Evolutionary conservation across 2,888 invertebrate genomes (phyloP).

Genomic region (Synergus itoensis): DNA sequence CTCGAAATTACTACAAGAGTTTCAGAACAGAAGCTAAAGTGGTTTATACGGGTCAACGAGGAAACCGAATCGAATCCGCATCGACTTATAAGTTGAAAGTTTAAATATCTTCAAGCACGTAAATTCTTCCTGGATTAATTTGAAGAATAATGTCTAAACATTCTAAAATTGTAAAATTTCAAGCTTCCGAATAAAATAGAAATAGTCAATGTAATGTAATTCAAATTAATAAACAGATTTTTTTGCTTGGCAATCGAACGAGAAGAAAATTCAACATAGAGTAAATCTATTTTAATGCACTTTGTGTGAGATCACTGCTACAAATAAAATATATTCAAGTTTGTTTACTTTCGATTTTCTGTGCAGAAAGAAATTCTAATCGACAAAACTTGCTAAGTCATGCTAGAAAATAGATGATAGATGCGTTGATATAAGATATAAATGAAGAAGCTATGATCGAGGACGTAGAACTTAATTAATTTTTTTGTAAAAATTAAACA

Average conservation of each 20-base stretch:
- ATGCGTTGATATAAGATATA: neutral
- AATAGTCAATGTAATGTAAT: neutral
- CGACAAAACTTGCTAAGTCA: conserved; percentile 4
- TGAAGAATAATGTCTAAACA: too few species aligned
- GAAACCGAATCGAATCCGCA: neutral
- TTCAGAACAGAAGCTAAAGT: neutral
- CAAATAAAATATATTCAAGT: neutral
- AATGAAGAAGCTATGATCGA: neutral
- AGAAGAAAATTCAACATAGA: neutral
- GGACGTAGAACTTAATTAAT: neutral
- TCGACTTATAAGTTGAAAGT: neutral
- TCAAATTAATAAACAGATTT: neutral
- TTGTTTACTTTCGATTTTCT: conserved; percentile 28
- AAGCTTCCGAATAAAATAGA: neutral
- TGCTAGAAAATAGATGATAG: neutral
- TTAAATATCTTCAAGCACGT: neutral
- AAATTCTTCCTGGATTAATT: neutral
- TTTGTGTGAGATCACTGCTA: neutral
- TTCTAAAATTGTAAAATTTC: neutral
- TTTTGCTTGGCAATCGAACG: neutral
- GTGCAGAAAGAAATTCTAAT: conserved; percentile 19
- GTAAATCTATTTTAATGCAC: neutral
- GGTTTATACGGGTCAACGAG: neutral
- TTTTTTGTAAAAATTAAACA: neutral
- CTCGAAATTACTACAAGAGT: neutral